Base-by-base conservation (phyloP, 1,140 invertebrate species). In the Ptiloglossa arizonensis region DNA sequence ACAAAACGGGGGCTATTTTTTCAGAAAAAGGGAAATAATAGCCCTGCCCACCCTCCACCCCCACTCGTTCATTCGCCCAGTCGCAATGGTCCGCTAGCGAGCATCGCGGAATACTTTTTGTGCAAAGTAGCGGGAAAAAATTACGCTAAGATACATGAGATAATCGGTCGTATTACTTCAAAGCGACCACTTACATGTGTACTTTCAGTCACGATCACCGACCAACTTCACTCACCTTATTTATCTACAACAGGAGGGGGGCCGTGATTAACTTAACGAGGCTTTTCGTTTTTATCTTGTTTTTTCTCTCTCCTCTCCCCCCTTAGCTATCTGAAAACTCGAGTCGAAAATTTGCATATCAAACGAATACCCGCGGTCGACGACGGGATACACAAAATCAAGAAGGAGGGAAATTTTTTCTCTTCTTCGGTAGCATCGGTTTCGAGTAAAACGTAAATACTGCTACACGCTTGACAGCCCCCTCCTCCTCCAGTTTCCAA, bases 171-270 rank as follows among this genome's bases (percentile, higher is more conserved):
- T 29, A 5, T 9, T 17, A 24, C 17, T n/a, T 41, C 22, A 27
- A 54, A 22, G 9, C 48, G 35, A 44, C 22, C 13, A 44, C 24
- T 62, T 27, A 59, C 70, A 38, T 32, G 57, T 52, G 48, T 22
- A 35, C 57, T 32, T n/a, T 62, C 27, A 5, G 32, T 38, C 50
- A 38, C 66, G 32, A 38, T n/a, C n/a, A n/a, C 6, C 5, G 11
- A 22, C 17, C 24, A 8, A n/a, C 52, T 13, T 15, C 60, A 60
- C 46, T 60, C 15, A 17, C n/a, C 46, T 44, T 41, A 73, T 73
- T 66, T 73, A 73, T 73, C 46, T 64, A 22, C 48, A 44, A 54
- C 17, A n/a, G n/a, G n/a, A n/a, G n/a, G n/a, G n/a, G n/a, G 6
- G 35, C 19, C 13, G 71, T 29, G 48, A 64, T 73, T 44, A 62